A percentile compares a stretch with the other conserved stretches of the same genome.
Evolutionary conservation across 2,888 invertebrate species (phyloP).

Genomic region (Hydrotaea cyrtoneurina): DNA sequence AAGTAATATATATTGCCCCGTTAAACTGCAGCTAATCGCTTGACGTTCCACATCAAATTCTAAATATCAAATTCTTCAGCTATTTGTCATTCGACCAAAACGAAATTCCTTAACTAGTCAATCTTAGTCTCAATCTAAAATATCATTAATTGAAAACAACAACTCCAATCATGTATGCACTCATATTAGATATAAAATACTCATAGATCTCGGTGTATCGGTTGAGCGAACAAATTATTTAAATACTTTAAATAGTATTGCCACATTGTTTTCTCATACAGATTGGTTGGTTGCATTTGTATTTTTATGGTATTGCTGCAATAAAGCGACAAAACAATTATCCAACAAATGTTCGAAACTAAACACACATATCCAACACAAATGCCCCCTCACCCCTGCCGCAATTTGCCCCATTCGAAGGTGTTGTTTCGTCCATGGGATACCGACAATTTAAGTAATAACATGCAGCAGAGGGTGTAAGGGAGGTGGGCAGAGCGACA

Average conservation of each 20-base stretch:
- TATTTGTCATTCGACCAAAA: slow-evolving; percentile 1
- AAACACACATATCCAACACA: background rate
- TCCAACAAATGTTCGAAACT: slow-evolving; percentile 16
- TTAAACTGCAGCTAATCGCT: no score
- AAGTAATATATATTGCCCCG: no score
- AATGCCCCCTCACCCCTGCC: background rate
- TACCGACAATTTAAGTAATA: background rate
- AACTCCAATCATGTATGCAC: background rate
- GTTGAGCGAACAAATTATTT: slow-evolving; percentile 34
- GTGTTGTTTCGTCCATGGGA: background rate
- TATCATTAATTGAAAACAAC: background rate
- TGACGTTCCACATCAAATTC: background rate
- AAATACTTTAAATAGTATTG: slow-evolving; percentile 40
- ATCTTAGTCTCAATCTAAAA: background rate
- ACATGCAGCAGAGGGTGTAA: background rate
- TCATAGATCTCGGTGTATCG: background rate
- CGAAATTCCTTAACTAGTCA: slow-evolving; percentile 29
- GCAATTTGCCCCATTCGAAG: background rate
- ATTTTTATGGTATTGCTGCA: slow-evolving; percentile 27
- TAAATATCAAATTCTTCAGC: background rate
- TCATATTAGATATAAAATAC: background rate
- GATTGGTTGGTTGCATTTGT: background rate
- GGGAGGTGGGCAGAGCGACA: slow-evolving; percentile 1
- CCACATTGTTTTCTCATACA: slow-evolving; percentile 21
- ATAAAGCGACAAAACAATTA: slow-evolving; percentile 38